Evolutionary conservation across 2,113 vertebrate species (phyloP), one percentile per base, ranked within the genome.

Genomic region (Poecile atricapillus): DNA sequence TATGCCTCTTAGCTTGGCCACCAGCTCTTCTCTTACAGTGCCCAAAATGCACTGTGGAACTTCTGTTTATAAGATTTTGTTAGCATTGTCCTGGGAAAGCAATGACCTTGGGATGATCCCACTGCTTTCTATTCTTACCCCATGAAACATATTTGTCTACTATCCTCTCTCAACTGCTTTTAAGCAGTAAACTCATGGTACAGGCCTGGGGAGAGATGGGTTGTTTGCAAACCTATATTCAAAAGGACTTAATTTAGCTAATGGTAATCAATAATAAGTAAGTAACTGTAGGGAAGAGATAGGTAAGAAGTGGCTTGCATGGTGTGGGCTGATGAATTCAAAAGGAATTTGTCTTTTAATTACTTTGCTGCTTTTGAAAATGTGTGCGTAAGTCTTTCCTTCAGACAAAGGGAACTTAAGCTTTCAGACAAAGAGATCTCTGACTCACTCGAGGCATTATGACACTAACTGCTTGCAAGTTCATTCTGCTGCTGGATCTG

Each of bases 361-460:
- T 92, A 53, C 68, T 93, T 88, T 50, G 9, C 53, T 94, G 9
- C 71, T 83, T 88, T 95, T 77, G 68, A 81, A 90, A 90, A 83
- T 11, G 4, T 31, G 41, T 55, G 33, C 1, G 1, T 81, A 71
- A 89, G 25, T 76, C 46, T 76, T 87, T 87, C 63, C 75, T 83
- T 93, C 55, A 81, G 43, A 90, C 79, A 94, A 92, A 93, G 65
- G 56, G 41, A 94, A 60, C 28, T 91, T 75, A 37, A 89, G 44
- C 94, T 83, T 86, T 87, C 56, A 87, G 47, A 87, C 93, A 93
- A 93, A 86, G 89, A 73, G n/a, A 37, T 79, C 70, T 78, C 78
- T 67, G 59, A 76, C 55, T 90, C 59, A 90, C 56, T 59, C 5
- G 24, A 83, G 82, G 59, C 3, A 1, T 96, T 64, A 47, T 64